phyloP scores from a whole-genome alignment of 2,797 vertebrate species.

The Microtus agrestis region DNA sequence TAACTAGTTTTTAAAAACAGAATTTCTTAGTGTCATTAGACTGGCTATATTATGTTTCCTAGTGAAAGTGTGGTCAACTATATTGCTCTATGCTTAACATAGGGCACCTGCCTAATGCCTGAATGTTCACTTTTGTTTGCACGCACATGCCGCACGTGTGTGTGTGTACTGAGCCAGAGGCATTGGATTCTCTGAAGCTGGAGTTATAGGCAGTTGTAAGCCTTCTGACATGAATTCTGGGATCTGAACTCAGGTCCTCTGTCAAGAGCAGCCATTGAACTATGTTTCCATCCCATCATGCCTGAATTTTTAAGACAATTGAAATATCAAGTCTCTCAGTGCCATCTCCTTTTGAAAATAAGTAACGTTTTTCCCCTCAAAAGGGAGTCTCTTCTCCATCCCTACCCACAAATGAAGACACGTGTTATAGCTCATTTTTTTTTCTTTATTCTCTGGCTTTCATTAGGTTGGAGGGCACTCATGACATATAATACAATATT shows the following conservation, averaged over 20 bases:
- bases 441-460: background rate
- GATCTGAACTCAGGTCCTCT: background rate
- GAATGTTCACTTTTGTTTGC: background rate
- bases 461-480: background rate
- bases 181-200: background rate
- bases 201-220: background rate
- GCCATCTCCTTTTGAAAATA: slow-evolving; percentile 40
- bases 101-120: slow-evolving; percentile 26
- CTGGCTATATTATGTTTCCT: slow-evolving; percentile 48
- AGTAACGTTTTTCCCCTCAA: background rate
- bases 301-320: background rate
- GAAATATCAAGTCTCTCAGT: slow-evolving; percentile 27
- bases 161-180: background rate
- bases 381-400: background rate
- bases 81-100: slow-evolving; percentile 38
- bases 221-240: background rate
- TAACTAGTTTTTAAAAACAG: slow-evolving; percentile 17
- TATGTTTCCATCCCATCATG: background rate
- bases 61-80: slow-evolving; percentile 44
- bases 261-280: background rate
- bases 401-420: background rate
- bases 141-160: accelerated
- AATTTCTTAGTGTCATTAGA: slow-evolving; percentile 14
- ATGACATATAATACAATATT: background rate
- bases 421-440: background rate